Base-by-base conservation (phyloP, 2,888 invertebrate species). In the Campopleginae sp. region DNA sequence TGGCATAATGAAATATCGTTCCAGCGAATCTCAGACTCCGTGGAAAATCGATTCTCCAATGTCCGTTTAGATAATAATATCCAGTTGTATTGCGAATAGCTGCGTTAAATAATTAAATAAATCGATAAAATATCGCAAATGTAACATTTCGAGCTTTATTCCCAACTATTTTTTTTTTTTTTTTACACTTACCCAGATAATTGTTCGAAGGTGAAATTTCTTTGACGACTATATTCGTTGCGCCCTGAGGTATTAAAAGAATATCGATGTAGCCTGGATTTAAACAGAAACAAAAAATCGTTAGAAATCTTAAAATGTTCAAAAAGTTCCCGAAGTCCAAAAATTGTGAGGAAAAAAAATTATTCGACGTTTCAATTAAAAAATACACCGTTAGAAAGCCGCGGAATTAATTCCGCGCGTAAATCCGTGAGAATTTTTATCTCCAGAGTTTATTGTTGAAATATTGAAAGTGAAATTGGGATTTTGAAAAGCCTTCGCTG, bases 31-130 rank as follows among this genome's bases (percentile, higher is more conserved):
- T 94, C 90, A 97, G 94, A 46, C 96, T 96, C 76, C 97, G 95
- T 0, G 98, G 98, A 92, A 98, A 98, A 94, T 98, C 98, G 91
- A 99, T 98, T 91, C 97, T 96, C 96, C 98, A 98, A 93, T 98
- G 97, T 0, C 99, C 99, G 94, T 99, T 99, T 75, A 99, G 94
- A 92, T 98, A 98, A 93, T 97, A 99, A 89, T 97, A 95, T 4
- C 97, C 97, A 68, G 96, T 95, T 79, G 96, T 95, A 93, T 98
- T 98, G 87, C 98, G 96, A 71, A 99, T 95, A 6, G 98, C 99
- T 97, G 92, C n/a, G 93, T 44, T 19, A 10, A 17, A 65, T n/a
- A 33, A 17, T 51, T n/a, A 33, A 48, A 31, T 10, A 12, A 3
- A 65, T 42, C 27, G 38, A 27, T 68, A 51, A 54, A 63, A 46